phyloP scores from a whole-genome alignment of 2,888 invertebrate species.

The Rhorus exstirpatorius region DNA sequence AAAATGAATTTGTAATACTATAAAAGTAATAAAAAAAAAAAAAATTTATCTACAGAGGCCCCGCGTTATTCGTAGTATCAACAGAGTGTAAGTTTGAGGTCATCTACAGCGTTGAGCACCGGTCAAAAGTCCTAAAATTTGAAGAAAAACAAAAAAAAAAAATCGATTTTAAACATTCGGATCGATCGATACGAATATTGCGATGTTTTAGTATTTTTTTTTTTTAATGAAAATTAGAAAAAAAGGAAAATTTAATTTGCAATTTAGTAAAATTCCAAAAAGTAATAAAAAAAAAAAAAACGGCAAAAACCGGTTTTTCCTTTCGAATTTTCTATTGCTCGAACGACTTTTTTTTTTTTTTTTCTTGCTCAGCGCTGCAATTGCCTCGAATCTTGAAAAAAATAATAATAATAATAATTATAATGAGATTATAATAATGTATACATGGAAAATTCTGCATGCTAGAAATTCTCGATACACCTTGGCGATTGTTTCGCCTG shows the following conservation, averaged over 20 bases:
- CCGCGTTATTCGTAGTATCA: constrained; percentile 74
- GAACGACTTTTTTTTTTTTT: too few relatives aligned
- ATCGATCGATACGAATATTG: background rate
- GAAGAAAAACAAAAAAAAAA: background rate
- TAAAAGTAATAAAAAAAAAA: constrained; percentile 73
- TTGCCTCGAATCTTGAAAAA: background rate
- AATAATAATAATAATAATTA: constrained; percentile 10
- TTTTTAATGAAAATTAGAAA: too few relatives aligned
- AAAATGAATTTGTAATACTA: constrained; percentile 64
- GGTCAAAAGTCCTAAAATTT: background rate
- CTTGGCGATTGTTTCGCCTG: constrained; percentile 32
- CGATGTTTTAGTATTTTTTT: too few relatives aligned
- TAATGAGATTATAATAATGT: constrained; percentile 21
- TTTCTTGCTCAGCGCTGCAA: background rate
- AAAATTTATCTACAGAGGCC: constrained; percentile 82
- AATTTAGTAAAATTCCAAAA: background rate
- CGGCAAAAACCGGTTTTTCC: too few relatives aligned
- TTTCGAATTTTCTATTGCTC: too few relatives aligned
- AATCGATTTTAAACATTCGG: background rate
- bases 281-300: too few relatives aligned
- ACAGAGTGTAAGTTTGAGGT: constrained; percentile 50
- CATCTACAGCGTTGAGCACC: constrained; percentile 7
- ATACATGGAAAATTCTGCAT: constrained; percentile 49
- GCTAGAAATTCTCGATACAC: constrained; percentile 21
- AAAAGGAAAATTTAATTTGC: background rate